Evolutionary conservation across 2,888 invertebrate species (phyloP).

Genomic region (Synergus umbraculus): DNA sequence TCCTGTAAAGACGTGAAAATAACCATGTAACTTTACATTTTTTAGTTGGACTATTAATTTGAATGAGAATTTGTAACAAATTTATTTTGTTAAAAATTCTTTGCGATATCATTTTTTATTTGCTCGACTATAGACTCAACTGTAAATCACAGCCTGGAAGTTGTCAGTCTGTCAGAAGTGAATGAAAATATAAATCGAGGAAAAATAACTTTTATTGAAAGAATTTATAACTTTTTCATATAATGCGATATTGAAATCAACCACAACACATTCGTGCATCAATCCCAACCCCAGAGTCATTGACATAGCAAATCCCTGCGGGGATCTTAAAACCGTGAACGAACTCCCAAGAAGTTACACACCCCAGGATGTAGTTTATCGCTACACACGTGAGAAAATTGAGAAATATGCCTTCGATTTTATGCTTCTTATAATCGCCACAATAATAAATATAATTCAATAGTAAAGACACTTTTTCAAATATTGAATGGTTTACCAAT

Average conservation of each 20-base stretch:
- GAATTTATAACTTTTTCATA: conserved; percentile 11
- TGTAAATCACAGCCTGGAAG: neutral
- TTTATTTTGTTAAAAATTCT: neutral
- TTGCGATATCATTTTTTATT: neutral
- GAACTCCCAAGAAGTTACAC: conserved; percentile 32
- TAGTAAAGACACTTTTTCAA: neutral
- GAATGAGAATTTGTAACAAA: neutral
- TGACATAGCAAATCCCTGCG: conserved; percentile 18
- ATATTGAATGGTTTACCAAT: neutral
- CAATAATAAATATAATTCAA: conserved; percentile 28
- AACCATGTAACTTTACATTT: neutral
- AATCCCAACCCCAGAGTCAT: neutral
- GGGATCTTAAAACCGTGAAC: conserved; percentile 6
- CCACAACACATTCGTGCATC: neutral
- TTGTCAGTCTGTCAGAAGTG: neutral
- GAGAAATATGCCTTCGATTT: conserved; percentile 11
- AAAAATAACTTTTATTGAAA: neutral
- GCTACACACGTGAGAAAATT: conserved; percentile 5
- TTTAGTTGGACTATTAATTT: neutral
- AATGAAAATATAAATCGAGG: conserved; percentile 9
- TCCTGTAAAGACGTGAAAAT: neutral
- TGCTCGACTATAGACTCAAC: neutral
- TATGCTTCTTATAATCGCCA: neutral
- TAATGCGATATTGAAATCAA: conserved; percentile 1
- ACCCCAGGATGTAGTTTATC: conserved; percentile 25